Base-by-base conservation (phyloP, 2,888 invertebrate species). In the Neocrepidodera transversa region DNA sequence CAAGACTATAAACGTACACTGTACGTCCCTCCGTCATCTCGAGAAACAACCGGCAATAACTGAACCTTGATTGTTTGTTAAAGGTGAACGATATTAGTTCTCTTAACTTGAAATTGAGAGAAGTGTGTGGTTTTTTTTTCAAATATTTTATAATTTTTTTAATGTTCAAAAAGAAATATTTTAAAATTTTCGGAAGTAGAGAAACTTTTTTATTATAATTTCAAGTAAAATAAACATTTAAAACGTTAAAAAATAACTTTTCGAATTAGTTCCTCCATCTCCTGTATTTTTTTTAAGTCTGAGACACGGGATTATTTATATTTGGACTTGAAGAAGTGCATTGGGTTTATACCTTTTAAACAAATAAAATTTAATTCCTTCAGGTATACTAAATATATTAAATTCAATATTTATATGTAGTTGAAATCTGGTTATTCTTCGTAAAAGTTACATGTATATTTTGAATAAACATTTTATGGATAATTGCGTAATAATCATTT, bases 31-130 rank as follows among this genome's bases (percentile, higher is more conserved):
- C 14, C 13, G 13, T 35, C 50, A 38, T 11, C 50, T 23, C 26
- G 23, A 35, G 13, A 26, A 36, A 14, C 11, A 20, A 43, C 43
- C 43, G 43, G 43, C 38, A 38, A 17, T 49, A 17, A 26, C 35
- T 50, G 50, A 50, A 50, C 50, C 38, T 50, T 38, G 26, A 38
- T 14, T 35, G 14, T 35, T 35, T 35, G 14, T 10, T 50, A 50
- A 38, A 50, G 50, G 38, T 50, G 50, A 38, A 38, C 26, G 50
- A 50, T 23, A 23, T 16, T 36, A 38, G 38, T 50, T 50, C 38
- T 13, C 26, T 49, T 2, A 4, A 48, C 32, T 26, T 48, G n/a
- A 26, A 32, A 30, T 36, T 6, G 18, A 13, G 36, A 36, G 49
- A 49, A 49, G 20, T 49, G 35, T 49, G 48, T 36, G 35, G 18